These are phyloP conservation scores for Mallateleia sp. DNA, from an alignment of 2,888 invertebrate genomes.

Conservation along the genomic window DNA sequence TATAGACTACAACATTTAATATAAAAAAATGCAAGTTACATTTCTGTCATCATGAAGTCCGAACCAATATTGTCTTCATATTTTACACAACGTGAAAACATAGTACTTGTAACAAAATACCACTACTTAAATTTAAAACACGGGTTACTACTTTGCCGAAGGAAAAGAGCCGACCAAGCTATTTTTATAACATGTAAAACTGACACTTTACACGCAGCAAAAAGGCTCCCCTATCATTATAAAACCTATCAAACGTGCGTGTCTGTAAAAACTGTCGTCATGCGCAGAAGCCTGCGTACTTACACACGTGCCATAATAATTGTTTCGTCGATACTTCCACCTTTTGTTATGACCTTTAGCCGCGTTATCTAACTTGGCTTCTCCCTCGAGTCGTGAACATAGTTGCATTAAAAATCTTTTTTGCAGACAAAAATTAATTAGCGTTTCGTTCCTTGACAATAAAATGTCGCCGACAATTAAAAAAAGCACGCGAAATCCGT, in stretches of 20 bases:
- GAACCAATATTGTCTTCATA: no score
- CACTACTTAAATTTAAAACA: no score
- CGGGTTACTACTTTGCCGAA: no score
- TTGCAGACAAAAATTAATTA: not conserved
- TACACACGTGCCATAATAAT: constrained; percentile 74
- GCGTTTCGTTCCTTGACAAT: no score
- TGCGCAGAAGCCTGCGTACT: constrained; percentile 41
- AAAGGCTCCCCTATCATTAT: constrained; percentile 25
- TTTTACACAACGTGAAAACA: no score
- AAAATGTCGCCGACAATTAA: no score
- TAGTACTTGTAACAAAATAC: no score
- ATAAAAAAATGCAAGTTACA: no score
- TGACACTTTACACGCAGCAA: not conserved
- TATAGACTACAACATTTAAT: no score
- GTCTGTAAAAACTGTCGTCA: constrained; percentile 28
- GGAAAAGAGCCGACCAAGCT: not conserved
- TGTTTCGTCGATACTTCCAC: constrained; percentile 79
- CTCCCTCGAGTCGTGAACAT: not conserved
- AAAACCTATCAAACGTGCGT: constrained; percentile 41
- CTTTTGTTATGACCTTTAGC: constrained; percentile 57
- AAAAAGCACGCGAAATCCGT: no score
- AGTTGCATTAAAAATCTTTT: not conserved
- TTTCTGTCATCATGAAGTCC: no score
- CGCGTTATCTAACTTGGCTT: constrained; percentile 18
- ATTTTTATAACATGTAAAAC: not conserved